Evolutionary conservation across 2,113 vertebrate species (phyloP).

Genomic region (Sialia sialis): DNA sequence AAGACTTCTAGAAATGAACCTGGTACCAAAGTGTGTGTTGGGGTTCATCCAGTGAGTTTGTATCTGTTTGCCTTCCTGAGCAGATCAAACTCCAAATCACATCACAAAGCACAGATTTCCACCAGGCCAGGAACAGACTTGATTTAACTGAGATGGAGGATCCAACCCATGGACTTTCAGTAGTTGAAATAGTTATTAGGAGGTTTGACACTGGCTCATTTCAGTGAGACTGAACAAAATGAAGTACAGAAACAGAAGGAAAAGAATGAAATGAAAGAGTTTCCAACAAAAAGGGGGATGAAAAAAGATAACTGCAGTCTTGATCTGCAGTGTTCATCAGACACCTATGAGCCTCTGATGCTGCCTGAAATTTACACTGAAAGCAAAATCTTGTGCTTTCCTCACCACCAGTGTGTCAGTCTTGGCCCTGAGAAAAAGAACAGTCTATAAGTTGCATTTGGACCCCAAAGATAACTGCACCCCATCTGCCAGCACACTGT

Average conservation of each 20-base stretch:
- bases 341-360: fast-evolving
- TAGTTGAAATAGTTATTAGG: background rate
- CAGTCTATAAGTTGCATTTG: background rate
- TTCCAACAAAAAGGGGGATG: background rate
- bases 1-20: background rate
- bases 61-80: background rate
- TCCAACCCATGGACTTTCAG: background rate
- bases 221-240: background rate
- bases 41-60: background rate
- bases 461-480: background rate
- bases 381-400: background rate
- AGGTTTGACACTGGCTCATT: background rate
- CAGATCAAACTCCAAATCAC: background rate
- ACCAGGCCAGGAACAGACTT: background rate
- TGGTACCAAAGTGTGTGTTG: background rate
- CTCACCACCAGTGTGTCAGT: background rate
- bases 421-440: background rate
- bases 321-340: background rate
- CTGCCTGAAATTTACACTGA: background rate
- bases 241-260: background rate
- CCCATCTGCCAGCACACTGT: background rate
- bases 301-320: background rate
- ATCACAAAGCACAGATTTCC: background rate
- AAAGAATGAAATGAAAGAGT: background rate
- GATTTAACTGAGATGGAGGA: background rate